Evolutionary conservation across 1,140 invertebrate genomes (phyloP), one percentile per base, ranked within the genome.

Genomic region (Popillia japonica): DNA sequence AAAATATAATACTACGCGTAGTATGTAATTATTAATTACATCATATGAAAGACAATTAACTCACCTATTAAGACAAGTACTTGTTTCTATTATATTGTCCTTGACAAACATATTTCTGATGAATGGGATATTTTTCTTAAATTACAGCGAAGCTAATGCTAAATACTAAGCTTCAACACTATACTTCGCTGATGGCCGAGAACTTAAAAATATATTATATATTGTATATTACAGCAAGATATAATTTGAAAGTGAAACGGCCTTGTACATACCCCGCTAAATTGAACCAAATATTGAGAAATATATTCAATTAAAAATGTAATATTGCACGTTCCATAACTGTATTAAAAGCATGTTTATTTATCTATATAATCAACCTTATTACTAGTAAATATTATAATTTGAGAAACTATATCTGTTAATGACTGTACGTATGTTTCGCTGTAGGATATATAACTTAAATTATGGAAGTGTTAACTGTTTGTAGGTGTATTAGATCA

Each of bases 281-380:
- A 14, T 48, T 48, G 44, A 48, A 48, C 44, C 44, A 48, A 48
- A 48, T 48, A 48, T 48, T 48, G 44, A n/a, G 44, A 48, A 48
- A 48, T 48, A 48, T 48, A 10, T 48, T 48, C n/a, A n/a, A 48
- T 48, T 48, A n/a, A 48, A 48, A 14, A n/a, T 3, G 44, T 10
- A 48, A 48, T 48, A n/a, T 48, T 48, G 44, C n/a, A 2, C 10
- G 44, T 48, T 34, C 27, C 27, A 48, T 48, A n/a, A n/a, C 44
- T 48, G 11, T 48, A 48, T 48, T 48, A 14, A 48, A 10, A n/a
- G 11, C 44, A 34, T 34, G 27, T 34, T 34, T 34, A 34, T 34
- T 34, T 34, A 34, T 34, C 27, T 4, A 34, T 34, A 1, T 34
- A 34, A 34, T 34, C 27, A 34, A 34, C 4, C 4, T 34, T 34